Percentiles rank a stretch among this genome's conserved stretches.
phyloP scores from a whole-genome alignment of 1,140 invertebrate genomes.

The Drosophila sechellia region DNA sequence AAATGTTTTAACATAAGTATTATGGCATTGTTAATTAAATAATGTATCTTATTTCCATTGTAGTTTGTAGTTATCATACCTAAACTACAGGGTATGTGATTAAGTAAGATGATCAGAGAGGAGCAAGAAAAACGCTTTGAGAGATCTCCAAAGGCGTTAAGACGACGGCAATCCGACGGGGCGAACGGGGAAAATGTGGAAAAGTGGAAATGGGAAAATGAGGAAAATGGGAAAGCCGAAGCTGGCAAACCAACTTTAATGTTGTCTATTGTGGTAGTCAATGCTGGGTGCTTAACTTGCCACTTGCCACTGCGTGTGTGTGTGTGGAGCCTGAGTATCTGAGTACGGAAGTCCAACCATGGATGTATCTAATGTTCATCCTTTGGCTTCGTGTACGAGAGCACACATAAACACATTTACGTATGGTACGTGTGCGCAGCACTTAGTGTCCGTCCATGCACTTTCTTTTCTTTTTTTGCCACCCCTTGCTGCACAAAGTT shows the following conservation, averaged over 20 bases:
- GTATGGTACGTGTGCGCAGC: conserved; percentile 74
- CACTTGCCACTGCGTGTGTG: conserved; percentile 57
- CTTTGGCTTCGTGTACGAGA: conserved; percentile 68
- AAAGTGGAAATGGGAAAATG: conserved; percentile 4
- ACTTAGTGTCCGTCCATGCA: conserved; percentile 63
- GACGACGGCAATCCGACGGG: conserved; percentile 17
- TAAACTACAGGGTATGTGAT: conserved; percentile 5
- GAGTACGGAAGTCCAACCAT: conserved; percentile 69
- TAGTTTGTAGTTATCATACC: neutral
- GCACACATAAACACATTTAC: conserved; percentile 75
- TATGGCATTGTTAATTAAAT: too few relatives aligned
- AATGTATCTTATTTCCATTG: neutral
- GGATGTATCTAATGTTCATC: conserved; percentile 82
- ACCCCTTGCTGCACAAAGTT: conserved; percentile 49
- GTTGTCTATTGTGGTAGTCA: conserved; percentile 80
- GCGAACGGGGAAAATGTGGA: conserved; percentile 6
- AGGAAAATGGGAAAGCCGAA: conserved; percentile 27
- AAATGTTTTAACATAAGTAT: too few relatives aligned
- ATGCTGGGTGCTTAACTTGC: conserved; percentile 77
- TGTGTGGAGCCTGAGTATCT: neutral
- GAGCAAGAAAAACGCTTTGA: conserved; percentile 40
- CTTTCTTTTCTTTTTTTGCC: conserved; percentile 14
- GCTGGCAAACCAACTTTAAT: conserved; percentile 67
- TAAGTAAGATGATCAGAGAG: conserved; percentile 21
- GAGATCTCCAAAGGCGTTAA: conserved; percentile 44